Base-by-base conservation (phyloP, 2,888 invertebrate species). In the Megamerina dolium region DNA sequence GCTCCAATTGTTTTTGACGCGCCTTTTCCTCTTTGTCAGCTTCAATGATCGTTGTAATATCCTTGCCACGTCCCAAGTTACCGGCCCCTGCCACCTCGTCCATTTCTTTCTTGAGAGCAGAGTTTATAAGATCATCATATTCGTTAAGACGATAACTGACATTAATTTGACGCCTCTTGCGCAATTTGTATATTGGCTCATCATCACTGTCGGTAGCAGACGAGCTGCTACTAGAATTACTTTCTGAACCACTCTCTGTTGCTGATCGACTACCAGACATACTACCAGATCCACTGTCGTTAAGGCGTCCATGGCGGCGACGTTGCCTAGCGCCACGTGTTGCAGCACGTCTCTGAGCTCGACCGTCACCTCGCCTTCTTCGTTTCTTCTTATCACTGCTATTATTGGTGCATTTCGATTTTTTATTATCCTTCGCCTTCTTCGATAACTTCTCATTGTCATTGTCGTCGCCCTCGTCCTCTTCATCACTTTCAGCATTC, bases 91-190 rank as follows among this genome's bases (percentile, higher is more conserved):
- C 82, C 1, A 81, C 82, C 4, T 83, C 81, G 20, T 83, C 83
- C 62, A 85, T 81, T 61, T 87, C 87, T 43, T 68, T 68, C 73
- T 83, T 82, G 53, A 91, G 84, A 9, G 96, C 96, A 30, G 89
- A 90, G 65, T 91, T 88, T 56, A 97, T 96, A 67, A 96, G 80
- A 21, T 94, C 87, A 66, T 97, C 97, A 73, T 89, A 97, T 69
- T 96, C 95, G 64, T 89, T 87, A 56, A 93, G 86, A 50, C 85
- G 80, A 61, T 87, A 86, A 66, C 86, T 89, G 43, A 90, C 85
- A 53, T 85, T 86, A 33, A 87, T 81, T 61, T 85, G 83, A 1
- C 83, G 75, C 14, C 93, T 79, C 58, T 88, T 85, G 14, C 94
- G 77, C 56, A 92, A 73, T 46, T 92, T 84, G 73, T 91, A 91